Conservation (phyloP, 2,797 vertebrate genomes). For the Neopelma chrysocephalum region DNA sequence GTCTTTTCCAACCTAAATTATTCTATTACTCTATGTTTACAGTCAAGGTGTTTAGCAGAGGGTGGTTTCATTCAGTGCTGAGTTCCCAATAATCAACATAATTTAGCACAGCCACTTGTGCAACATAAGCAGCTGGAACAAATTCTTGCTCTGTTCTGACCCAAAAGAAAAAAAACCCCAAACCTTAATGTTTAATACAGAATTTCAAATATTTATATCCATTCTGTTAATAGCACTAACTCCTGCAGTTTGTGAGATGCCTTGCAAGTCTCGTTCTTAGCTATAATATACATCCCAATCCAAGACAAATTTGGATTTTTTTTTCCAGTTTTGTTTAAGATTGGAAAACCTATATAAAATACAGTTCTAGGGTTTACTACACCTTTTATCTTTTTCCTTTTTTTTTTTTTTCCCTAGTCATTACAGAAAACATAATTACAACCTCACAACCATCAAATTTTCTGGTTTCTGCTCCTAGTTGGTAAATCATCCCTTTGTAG, state of each 20-base stretch:
- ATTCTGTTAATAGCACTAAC: not conserved
- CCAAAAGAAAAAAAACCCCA: not conserved
- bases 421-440: not conserved
- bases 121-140: not conserved
- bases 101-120: not conserved
- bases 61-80: not conserved
- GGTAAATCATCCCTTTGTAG: not conserved
- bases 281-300: not conserved
- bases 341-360: not conserved
- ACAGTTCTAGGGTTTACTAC: not conserved
- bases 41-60: not conserved
- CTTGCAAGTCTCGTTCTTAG: not conserved
- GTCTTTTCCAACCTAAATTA: not conserved
- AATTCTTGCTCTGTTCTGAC: not conserved
- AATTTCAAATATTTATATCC: not conserved
- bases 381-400: not conserved
- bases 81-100: not conserved
- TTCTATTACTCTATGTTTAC: not conserved
- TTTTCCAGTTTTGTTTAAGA: not conserved
- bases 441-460: not conserved
- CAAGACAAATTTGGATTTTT: not conserved
- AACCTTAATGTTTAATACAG: not conserved
- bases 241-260: not conserved
- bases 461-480: not conserved
- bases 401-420: not conserved